These are phyloP conservation scores for Acanthosoma haemorrhoidale DNA, from an alignment of 2,888 invertebrate genomes.

Conservation along the genomic window DNA sequence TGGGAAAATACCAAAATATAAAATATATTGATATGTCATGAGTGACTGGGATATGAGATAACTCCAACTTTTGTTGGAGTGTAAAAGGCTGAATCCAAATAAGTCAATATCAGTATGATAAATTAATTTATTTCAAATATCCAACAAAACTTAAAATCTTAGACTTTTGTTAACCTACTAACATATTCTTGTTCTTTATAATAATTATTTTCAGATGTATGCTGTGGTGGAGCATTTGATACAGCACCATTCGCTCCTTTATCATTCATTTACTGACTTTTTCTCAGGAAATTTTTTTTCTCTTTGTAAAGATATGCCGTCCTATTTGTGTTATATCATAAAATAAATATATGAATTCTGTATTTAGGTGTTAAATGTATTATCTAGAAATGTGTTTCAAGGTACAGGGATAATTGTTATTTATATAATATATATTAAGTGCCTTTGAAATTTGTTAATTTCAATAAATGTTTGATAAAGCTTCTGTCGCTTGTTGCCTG, in stretches of 20 bases:
- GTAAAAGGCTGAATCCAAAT: not conserved
- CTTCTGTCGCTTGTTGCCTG: slow-evolving; percentile 46
- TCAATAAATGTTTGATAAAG: slow-evolving; percentile 41
- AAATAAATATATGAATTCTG: not conserved
- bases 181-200: slow-evolving; percentile 6
- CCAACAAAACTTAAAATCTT: not conserved
- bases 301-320: too few species aligned
- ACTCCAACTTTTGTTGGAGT: not conserved
- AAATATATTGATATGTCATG: too few species aligned
- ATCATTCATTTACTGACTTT: slow-evolving; percentile 16
- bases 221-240: slow-evolving; percentile 36
- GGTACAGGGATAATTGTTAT: not conserved
- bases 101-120: not conserved
- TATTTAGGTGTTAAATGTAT: not conserved
- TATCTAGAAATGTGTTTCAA: not conserved
- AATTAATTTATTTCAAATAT: not conserved
- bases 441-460: slow-evolving; percentile 1
- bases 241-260: slow-evolving; percentile 15
- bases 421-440: not conserved
- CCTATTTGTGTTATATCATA: not conserved
- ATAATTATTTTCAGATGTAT: slow-evolving; percentile 34
- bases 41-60: too few species aligned
- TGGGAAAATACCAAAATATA: too few species aligned
- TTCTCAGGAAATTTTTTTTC: not conserved
- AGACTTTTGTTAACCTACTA: not conserved